phyloP scores from a whole-genome alignment of 2,888 invertebrate genomes.

The Galeopsomyia nigrocyanea region DNA sequence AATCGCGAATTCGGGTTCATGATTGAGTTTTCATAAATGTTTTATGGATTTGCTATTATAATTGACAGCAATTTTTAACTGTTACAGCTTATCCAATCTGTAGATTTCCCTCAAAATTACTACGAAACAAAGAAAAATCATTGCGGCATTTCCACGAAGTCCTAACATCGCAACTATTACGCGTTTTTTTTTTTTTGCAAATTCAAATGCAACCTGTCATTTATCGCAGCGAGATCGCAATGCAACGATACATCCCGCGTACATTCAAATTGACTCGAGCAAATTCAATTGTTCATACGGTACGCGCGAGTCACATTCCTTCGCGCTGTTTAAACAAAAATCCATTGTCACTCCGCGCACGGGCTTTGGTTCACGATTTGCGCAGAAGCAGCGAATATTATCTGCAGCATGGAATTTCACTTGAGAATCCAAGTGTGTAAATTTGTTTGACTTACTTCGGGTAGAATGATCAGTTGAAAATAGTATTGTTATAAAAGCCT shows the following conservation, averaged over 20 bases:
- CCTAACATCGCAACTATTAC: background rate
- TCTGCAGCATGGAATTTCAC: too few species aligned
- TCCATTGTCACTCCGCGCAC: constrained; percentile 33
- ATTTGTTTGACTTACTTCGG: too few species aligned
- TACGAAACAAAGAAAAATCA: background rate
- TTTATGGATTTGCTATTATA: too few species aligned
- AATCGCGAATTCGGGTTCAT: too few species aligned
- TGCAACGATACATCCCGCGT: background rate
- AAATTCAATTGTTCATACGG: constrained; percentile 5
- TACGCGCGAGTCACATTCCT: constrained; percentile 44
- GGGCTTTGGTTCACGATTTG: constrained; percentile 6
- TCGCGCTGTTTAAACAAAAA: constrained; percentile 48
- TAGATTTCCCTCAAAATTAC: too few species aligned
- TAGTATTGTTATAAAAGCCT: too few species aligned
- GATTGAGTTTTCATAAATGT: too few species aligned
- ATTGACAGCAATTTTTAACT: too few species aligned
- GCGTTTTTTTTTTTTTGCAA: constrained; percentile 17
- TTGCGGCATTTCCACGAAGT: constrained; percentile 11
- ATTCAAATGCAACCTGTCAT: constrained; percentile 26
- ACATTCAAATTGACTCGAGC: constrained; percentile 28
- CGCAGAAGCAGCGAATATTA: background rate
- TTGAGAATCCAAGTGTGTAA: too few species aligned
- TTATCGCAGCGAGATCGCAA: constrained; percentile 22
- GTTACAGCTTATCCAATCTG: too few species aligned
- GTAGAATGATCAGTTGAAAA: too few species aligned